phyloP scores from a whole-genome alignment of 2,113 vertebrate species.

The Heterotilapia buettikoferi region DNA sequence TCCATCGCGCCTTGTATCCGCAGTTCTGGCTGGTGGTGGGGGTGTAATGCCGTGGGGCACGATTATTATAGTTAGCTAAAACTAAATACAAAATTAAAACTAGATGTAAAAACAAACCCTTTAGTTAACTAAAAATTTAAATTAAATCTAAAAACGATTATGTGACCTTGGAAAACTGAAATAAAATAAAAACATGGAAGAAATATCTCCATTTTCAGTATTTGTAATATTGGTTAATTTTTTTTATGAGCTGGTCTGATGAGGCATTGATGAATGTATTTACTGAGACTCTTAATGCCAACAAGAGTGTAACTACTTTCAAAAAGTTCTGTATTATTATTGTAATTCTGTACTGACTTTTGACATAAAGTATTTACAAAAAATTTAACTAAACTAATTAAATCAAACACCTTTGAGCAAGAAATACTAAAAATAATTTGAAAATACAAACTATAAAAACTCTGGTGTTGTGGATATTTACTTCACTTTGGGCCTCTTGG shows the following conservation, averaged over 20 bases:
- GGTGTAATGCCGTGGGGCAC: background rate
- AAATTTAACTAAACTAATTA: fast-evolving
- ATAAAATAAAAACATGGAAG: background rate
- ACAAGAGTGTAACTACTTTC: background rate
- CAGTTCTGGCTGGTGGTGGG: fast-evolving
- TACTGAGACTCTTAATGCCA: background rate
- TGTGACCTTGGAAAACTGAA: background rate
- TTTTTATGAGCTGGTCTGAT: background rate
- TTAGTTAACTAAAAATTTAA: fast-evolving
- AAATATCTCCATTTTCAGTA: background rate
- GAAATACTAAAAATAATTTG: background rate
- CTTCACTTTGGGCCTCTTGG: background rate
- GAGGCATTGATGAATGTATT: background rate
- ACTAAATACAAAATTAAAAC: background rate
- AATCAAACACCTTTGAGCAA: fast-evolving
- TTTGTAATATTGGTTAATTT: background rate
- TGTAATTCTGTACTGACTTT: background rate
- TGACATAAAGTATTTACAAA: background rate
- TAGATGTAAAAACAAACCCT: background rate
- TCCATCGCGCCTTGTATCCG: fast-evolving
- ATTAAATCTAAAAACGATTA: background rate
- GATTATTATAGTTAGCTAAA: background rate
- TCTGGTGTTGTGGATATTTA: background rate
- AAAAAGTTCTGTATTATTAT: background rate
- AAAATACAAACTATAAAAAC: fast-evolving